Base-by-base conservation (phyloP, 2,797 vertebrate species). In the Serranus cabrilla region DNA sequence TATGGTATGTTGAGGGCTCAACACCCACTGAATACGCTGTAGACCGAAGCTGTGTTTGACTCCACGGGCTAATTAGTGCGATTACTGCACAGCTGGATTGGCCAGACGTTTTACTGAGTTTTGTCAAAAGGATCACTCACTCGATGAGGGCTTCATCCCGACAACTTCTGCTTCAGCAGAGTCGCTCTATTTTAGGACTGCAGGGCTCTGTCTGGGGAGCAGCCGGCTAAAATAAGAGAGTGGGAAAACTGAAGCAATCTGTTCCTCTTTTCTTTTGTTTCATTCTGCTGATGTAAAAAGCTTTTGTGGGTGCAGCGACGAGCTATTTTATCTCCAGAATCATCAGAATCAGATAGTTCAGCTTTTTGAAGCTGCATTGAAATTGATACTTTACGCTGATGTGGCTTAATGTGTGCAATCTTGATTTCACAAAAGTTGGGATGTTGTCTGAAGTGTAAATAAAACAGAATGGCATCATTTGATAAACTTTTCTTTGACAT, bases 41-140 rank as follows among this genome's bases (percentile, higher is more conserved):
- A 81, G 89, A 88, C 82, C 56, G 25, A 84, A 82, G 84, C 88
- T 71, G 88, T 80, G 94, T 96, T 97, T 94, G 94, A 96, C 94
- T 93, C 89, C 85, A 85, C 95, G 85, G 95, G 97, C 96, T 99
- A 98, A 98, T 99, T 99, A 99, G 96, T 97, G 93, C 96, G 96
- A 98, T 99, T 98, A 98, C 94, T 95, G 95, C 92, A 88, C 97
- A 96, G 97, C 96, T 97, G 97, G 95, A 92, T 97, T 96, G 95
- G 95, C 94, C 91, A 92, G 96, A 96, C 95, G 88, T 96, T 97
- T 92, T 95, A 92, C 91, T 90, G 93, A 90, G 94, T 93, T 95
- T 95, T 96, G 96, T 98, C 96, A 96, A 96, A 97, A 96, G 96
- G 96, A 97, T 97, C 96, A 96, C 93, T 95, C 94, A 94, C 93